phyloP scores from a whole-genome alignment of 1,140 invertebrate genomes.

The Pteromalus puparum region DNA sequence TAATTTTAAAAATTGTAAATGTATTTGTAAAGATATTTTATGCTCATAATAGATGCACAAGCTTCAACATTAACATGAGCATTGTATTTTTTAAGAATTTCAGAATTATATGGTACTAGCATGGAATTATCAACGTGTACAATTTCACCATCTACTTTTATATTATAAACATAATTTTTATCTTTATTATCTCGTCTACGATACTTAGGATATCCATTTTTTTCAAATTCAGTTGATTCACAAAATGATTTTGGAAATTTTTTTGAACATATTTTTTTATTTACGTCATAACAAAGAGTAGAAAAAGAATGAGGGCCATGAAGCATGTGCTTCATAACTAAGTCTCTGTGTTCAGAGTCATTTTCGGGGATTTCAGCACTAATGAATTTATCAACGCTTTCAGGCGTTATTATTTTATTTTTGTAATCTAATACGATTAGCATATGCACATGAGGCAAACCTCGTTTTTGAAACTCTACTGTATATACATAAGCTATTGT shows the following conservation, averaged over 20 bases:
- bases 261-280: not conserved
- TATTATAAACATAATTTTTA: too few relatives aligned
- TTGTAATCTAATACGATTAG: conserved; percentile 62
- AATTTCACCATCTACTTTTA: too few relatives aligned
- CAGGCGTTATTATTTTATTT: not conserved
- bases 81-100: conserved; percentile 35
- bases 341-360: not conserved
- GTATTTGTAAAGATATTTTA: too few relatives aligned
- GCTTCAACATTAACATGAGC: conserved; percentile 40
- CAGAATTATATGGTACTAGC: not conserved
- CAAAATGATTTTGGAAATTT: too few relatives aligned
- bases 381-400: not conserved
- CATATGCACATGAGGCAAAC: conserved; percentile 73
- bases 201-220: too few relatives aligned
- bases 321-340: not conserved
- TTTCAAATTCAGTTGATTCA: too few relatives aligned
- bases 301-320: not conserved
- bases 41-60: too few relatives aligned
- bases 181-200: too few relatives aligned
- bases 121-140: not conserved
- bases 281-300: not conserved
- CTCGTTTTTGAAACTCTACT: too few relatives aligned
- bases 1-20: too few relatives aligned
- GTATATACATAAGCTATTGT: too few relatives aligned
- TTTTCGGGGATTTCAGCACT: not conserved